phyloP scores from a whole-genome alignment of 2,888 invertebrate genomes.

The Pemphredon lugubris region DNA sequence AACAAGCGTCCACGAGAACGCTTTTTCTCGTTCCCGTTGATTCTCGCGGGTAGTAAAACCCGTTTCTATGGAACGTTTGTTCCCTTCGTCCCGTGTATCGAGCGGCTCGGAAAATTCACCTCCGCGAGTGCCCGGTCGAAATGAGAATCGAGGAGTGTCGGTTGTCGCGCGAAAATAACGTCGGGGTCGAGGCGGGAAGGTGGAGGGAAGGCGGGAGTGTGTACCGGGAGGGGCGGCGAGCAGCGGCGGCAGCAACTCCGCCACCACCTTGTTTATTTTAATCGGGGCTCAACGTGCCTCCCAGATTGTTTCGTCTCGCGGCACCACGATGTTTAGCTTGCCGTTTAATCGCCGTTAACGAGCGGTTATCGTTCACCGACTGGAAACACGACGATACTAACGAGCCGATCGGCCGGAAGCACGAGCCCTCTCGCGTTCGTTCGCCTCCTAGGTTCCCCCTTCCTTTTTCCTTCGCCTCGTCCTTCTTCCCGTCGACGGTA shows the following conservation, averaged over 20 bases:
- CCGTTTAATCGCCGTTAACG: constrained; percentile 78
- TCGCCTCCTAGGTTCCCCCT: constrained; percentile 49
- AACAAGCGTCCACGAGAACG: constrained; percentile 32
- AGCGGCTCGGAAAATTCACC: background rate
- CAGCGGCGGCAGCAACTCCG: constrained; percentile 56
- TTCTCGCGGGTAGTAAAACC: background rate
- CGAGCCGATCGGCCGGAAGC: constrained; percentile 75
- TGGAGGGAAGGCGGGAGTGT: constrained; percentile 18
- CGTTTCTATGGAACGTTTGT: too few relatives aligned
- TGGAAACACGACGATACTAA: constrained; percentile 75
- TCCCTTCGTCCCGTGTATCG: too few relatives aligned
- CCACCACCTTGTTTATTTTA: constrained; percentile 72
- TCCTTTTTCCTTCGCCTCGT: constrained; percentile 30
- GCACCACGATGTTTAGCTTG: constrained; percentile 74
- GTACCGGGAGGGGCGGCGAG: constrained; percentile 40
- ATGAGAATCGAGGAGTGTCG: constrained; percentile 20
- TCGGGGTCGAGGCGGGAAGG: constrained; percentile 21
- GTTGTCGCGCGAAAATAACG: constrained; percentile 35
- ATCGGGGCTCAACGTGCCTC: constrained; percentile 69
- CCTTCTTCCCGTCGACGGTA: background rate
- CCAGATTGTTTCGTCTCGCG: constrained; percentile 78
- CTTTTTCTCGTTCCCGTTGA: constrained; percentile 2
- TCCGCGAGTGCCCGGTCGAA: too few relatives aligned
- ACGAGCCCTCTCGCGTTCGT: constrained; percentile 57
- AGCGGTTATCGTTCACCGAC: constrained; percentile 77